A percentile compares a stretch with the other conserved stretches of the same genome.
phyloP scores from a whole-genome alignment of 2,797 vertebrate genomes.

The Gymnodraco acuticeps region DNA sequence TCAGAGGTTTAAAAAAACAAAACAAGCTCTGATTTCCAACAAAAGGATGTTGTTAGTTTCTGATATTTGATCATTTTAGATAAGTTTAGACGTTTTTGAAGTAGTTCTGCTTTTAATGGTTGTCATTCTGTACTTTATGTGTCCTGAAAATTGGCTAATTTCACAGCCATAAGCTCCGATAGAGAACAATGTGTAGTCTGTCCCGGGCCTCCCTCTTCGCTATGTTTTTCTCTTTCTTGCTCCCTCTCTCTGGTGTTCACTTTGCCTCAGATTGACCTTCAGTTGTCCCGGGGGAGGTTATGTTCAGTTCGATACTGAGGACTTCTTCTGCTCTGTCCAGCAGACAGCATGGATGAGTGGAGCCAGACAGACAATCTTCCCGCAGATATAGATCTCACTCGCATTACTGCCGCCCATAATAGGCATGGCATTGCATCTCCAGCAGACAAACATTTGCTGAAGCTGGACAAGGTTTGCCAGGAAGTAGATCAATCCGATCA shows the following conservation, averaged over 20 bases:
- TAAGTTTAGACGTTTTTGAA: background rate
- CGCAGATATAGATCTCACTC: constrained; percentile 76
- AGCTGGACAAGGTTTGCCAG: constrained; percentile 48
- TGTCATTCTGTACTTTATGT: constrained; percentile 3
- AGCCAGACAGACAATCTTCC: constrained; percentile 75
- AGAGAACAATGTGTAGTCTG: constrained; percentile 11
- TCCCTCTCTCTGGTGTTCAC: constrained; percentile 29
- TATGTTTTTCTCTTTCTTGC: constrained; percentile 16
- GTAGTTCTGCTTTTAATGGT: constrained; percentile 11
- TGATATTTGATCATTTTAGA: constrained; percentile 7
- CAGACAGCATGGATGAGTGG: constrained; percentile 61
- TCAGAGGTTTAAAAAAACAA: background rate
- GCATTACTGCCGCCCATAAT: constrained; percentile 73
- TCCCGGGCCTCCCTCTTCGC: background rate
- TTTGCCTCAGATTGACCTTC: constrained; percentile 70
- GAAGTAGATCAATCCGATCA: constrained; percentile 55
- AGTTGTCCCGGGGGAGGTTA: constrained; percentile 30
- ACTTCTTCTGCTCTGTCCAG: constrained; percentile 61
- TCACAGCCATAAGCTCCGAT: constrained; percentile 15
- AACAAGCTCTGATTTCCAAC: constrained; percentile 1
- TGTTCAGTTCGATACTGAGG: constrained; percentile 69
- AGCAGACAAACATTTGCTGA: constrained; percentile 57
- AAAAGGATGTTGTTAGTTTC: background rate
- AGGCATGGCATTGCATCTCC: constrained; percentile 63
- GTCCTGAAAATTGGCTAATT: background rate